Evolutionary conservation across 2,888 invertebrate species (phyloP), one percentile per base, ranked within the genome.

Genomic region (Petrolisthes cinctipes): DNA sequence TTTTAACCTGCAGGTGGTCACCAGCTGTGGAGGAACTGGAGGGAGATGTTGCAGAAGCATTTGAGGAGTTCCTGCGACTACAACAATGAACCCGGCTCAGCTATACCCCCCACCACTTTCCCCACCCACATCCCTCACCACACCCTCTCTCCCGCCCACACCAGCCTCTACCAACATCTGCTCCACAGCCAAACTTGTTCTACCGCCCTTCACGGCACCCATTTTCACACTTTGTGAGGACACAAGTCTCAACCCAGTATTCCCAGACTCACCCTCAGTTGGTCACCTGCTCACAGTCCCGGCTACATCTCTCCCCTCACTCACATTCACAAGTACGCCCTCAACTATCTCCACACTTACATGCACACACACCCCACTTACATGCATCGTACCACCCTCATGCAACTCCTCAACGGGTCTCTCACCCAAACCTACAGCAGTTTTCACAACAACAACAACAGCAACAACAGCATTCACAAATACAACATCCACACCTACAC

Each of bases 11-110:
- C 85, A 88, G 88, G 23, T 88, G 88, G 88, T 88, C 88, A 14
- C 88, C 88, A 20, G 88, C 88, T 17, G 88, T 88, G 54, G 88
- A 88, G 54, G 88, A 88, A 76, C 68, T 88, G 11, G 88, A 88
- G 75, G 88, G 88, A 51, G 88, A 88, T 54, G 88, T 88, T 37
- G 88, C 88, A 9, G 88, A 88, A 75, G 88, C 88, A 54, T 88
- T 88, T 85, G 88, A 88, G 81, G 88, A 88, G 68, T 88, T 88
- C 75, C 85, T 88, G 20, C 80, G 82, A 71, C 88, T 88, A 20
- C 88, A 88, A 71, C 88, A 88, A 82, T 88, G 85, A 85, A 71
- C 71, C 71, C 71, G 20, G 71, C 71, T 37, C 88, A 88, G 78
- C 88, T 85, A 82, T 88, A 82, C 82, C 14, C 71, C 71, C 71